These are phyloP conservation scores for Phylloscopus whistleri DNA, from an alignment of 2,113 vertebrate species.

Conservation along the genomic window DNA sequence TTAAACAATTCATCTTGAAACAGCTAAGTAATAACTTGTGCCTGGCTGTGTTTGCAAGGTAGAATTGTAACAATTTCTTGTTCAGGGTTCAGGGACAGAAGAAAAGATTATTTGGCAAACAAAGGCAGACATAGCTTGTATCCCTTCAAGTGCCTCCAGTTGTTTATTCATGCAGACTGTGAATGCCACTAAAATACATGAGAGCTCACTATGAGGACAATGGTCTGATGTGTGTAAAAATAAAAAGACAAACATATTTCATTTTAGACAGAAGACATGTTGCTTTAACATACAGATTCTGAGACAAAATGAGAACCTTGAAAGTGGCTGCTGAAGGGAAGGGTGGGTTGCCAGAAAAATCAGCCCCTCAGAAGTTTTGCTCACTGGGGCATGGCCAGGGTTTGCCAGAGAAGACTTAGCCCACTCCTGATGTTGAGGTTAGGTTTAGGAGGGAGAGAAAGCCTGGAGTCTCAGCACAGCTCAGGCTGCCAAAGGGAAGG, in stretches of 20 bases:
- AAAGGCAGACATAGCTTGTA: not conserved
- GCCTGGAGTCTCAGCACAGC: not conserved
- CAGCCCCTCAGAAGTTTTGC: not conserved
- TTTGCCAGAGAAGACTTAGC: not conserved
- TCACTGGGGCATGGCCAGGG: not conserved
- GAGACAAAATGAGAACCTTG: not conserved
- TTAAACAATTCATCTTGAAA: not conserved
- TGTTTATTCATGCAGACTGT: slow-evolving; percentile 29
- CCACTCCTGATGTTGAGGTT: not conserved
- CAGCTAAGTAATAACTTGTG: not conserved
- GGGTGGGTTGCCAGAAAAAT: not conserved
- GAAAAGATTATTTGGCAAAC: slow-evolving; percentile 6
- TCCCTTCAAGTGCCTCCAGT: not conserved
- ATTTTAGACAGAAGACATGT: not conserved
- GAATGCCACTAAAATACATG: slow-evolving; percentile 17
- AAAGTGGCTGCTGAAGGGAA: not conserved
- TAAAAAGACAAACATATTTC: not conserved
- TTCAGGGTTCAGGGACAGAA: not conserved
- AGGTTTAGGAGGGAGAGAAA: not conserved
- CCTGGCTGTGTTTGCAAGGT: not conserved
- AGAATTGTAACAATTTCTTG: slow-evolving; percentile 5
- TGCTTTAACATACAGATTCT: not conserved
- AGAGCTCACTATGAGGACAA: not conserved
- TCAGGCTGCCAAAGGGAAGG: not conserved
- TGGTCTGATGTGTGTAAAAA: not conserved